phyloP scores from a whole-genome alignment of 2,113 vertebrate genomes.

The Pelecanoides urinatrix region DNA sequence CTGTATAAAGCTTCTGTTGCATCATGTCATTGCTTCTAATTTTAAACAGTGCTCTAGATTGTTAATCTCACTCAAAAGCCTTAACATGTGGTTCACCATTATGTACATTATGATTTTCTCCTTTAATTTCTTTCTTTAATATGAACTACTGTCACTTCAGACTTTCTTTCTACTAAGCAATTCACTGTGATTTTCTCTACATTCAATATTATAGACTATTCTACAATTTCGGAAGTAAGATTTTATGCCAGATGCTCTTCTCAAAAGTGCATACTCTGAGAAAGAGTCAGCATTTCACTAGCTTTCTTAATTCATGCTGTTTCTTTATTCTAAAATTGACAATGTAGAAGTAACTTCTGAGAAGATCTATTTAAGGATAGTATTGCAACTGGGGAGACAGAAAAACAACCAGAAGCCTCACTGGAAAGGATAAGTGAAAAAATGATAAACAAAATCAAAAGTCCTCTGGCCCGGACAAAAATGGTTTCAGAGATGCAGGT shows the following conservation, averaged over 20 bases:
- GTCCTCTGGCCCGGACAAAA: neutral
- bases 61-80: neutral
- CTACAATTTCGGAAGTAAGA: neutral
- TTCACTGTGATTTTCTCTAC: neutral
- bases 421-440: neutral
- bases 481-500: neutral
- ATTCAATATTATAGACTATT: neutral
- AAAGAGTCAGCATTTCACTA: neutral
- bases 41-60: neutral
- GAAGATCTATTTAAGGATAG: neutral
- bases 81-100: neutral
- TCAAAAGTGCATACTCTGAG: neutral
- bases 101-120: neutral
- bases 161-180: neutral
- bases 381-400: neutral
- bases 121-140: neutral
- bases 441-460: neutral
- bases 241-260: neutral
- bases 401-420: neutral
- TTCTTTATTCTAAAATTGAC: neutral
- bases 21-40: neutral
- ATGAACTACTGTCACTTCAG: neutral
- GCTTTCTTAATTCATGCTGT: neutral
- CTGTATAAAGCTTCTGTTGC: neutral
- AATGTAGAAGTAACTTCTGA: neutral